Evolutionary conservation across 1,140 invertebrate genomes (phyloP).

Genomic region (Zaprionus nigranus): DNA sequence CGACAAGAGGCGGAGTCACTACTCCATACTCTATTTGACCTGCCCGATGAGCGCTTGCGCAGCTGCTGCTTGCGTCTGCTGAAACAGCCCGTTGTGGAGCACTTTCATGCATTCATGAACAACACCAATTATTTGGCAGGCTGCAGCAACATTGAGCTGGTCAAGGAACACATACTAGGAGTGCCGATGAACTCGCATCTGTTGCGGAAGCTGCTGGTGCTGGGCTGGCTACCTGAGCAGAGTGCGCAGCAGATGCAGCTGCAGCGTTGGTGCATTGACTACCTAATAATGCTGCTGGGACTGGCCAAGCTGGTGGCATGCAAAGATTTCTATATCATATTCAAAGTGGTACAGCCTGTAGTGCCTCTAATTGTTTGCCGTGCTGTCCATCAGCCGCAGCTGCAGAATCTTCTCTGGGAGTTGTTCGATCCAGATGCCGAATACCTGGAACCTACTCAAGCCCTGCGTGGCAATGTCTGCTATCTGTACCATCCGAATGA

Average conservation of each 20-base stretch:
- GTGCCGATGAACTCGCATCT: conserved; percentile 57
- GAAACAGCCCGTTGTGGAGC: conserved; percentile 34
- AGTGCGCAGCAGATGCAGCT: conserved; percentile 6
- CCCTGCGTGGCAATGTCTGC: conserved; percentile 59
- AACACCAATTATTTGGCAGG: conserved; percentile 52
- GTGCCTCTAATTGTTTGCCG: conserved; percentile 60
- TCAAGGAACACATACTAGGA: conserved; percentile 56
- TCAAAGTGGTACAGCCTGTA: conserved; percentile 48
- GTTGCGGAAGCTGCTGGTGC: conserved; percentile 54
- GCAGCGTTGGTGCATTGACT: conserved; percentile 54
- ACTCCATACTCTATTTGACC: conserved; percentile 45
- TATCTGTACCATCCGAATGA: conserved; percentile 60
- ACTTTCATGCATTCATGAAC: conserved; percentile 66
- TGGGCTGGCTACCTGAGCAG: conserved; percentile 18
- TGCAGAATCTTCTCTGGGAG: conserved; percentile 46
- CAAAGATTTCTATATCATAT: conserved; percentile 32
- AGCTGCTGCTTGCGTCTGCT: conserved; percentile 35
- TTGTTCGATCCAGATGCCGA: conserved; percentile 54
- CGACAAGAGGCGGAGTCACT: conserved; percentile 48
- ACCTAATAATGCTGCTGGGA: conserved; percentile 50
- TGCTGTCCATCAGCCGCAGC: conserved; percentile 19
- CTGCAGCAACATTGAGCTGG: conserved; percentile 49
- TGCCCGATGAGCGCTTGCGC: conserved; percentile 42
- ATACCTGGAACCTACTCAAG: conserved; percentile 20
- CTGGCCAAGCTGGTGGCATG: conserved; percentile 12